Base-by-base conservation (phyloP, 2,113 vertebrate species). In the Eurystomus gularis region DNA sequence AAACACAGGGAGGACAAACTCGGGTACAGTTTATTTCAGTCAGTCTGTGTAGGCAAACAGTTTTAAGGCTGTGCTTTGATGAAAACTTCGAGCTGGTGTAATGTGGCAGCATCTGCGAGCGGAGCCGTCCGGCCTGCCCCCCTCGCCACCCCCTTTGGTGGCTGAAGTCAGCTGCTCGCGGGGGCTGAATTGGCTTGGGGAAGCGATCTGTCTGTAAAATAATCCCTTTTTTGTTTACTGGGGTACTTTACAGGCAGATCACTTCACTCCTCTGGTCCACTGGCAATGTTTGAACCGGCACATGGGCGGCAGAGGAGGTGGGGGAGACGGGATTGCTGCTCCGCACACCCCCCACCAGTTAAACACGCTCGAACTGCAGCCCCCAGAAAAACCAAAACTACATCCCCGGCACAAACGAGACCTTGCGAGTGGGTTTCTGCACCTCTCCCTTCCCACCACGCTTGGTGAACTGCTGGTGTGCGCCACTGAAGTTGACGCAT, bases 191-290 rank as follows among this genome's bases (percentile, higher is more conserved):
- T n/a, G 73, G 69, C 77, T 71, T 15, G 65, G 65, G 52, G 82
- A 89, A 94, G 66, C 0, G 1, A 76, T 79, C 72, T 35, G 69
- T 26, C 91, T 95, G 8, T 5, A 84, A 86, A 96, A 97, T 78
- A 96, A 95, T 75, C 83, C 77, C 25, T 35, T 88, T 95, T 85
- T 91, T 96, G 93, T 94, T 96, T 52, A 28, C 81, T 25, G 57
- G 81, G 83, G 89, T 91, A 96, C 91, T 97, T 96, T 93, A 68
- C 73, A 97, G 89, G 94, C 95, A 96, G 88, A 92, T 95, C 96
- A 96, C 84, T 92, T 94, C 62, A 21, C 80, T 92, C 86, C 76
- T 85, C 80, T 64, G 55, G 72, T 42, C 69, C 42, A 18, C 48
- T 73, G 89, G 77, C 91, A 94, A 77, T 35, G 40, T 49, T 87